These are phyloP conservation scores for Nephrotoma flavescens DNA, from an alignment of 2,888 invertebrate genomes.

Conservation along the genomic window DNA sequence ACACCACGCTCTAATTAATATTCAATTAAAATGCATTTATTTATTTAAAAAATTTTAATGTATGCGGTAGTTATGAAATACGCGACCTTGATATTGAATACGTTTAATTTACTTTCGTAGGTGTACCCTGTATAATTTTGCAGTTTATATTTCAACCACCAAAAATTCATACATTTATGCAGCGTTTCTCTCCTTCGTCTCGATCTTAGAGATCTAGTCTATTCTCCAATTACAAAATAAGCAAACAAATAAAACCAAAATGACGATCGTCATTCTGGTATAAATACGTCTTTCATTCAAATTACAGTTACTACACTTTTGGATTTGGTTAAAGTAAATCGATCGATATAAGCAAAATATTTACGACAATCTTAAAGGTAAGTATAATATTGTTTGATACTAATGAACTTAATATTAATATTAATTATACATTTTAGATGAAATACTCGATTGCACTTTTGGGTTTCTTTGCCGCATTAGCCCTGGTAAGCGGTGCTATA, in stretches of 20 bases:
- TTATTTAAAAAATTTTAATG: not conserved
- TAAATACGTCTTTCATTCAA: not conserved
- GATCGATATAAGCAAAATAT: not conserved
- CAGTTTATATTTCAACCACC: not conserved
- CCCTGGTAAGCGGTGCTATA: slow-evolving; percentile 6
- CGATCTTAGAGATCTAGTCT: not conserved
- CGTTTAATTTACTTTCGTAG: not conserved
- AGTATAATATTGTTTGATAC: not conserved
- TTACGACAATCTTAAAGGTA: not conserved
- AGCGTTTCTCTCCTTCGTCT: not conserved
- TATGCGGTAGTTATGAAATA: too few relatives aligned
- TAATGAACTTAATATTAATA: not conserved
- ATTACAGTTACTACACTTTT: not conserved
- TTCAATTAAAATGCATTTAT: not conserved
- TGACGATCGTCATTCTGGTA: not conserved
- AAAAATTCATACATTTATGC: not conserved
- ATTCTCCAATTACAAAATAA: not conserved
- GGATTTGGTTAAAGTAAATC: not conserved
- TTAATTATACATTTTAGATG: slow-evolving; percentile 7
- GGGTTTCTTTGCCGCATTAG: slow-evolving; percentile 1
- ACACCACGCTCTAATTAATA: not conserved
- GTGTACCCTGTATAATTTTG: not conserved
- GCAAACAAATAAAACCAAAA: not conserved
- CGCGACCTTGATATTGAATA: not conserved
- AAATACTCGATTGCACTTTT: slow-evolving; percentile 9